Evolutionary conservation across 1,140 invertebrate species (phyloP).

Genomic region (Tachypleus tridentatus): DNA sequence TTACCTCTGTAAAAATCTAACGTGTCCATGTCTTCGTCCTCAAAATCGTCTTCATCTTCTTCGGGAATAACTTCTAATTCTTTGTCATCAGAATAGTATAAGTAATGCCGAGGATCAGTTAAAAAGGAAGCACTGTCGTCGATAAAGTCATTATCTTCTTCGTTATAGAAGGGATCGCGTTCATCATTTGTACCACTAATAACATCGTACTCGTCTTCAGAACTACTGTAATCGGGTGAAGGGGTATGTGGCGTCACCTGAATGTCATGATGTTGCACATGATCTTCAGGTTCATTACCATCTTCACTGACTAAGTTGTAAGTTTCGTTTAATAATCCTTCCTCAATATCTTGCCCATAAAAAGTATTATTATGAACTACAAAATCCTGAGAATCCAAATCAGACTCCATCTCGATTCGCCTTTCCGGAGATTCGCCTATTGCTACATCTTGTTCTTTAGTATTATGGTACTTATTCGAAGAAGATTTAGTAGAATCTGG

Average conservation of each 20-base stretch:
- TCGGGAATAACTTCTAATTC: slow-evolving; percentile 25
- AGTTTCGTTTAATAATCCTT: slow-evolving; percentile 15
- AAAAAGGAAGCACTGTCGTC: slow-evolving; percentile 16
- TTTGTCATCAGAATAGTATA: slow-evolving; percentile 19
- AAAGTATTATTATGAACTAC: slow-evolving; percentile 17
- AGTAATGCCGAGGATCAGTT: slow-evolving; percentile 14
- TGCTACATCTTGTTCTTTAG: no score
- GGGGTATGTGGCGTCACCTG: slow-evolving; percentile 13
- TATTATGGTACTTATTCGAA: no score
- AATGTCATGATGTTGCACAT: slow-evolving; percentile 6
- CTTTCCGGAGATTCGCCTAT: no score
- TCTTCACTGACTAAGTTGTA: slow-evolving; percentile 16
- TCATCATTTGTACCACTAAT: slow-evolving; percentile 5
- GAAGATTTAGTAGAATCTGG: no score
- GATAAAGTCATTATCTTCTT: slow-evolving; percentile 10
- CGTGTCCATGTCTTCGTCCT: slow-evolving; percentile 10
- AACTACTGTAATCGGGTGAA: slow-evolving; percentile 19
- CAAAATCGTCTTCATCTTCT: slow-evolving; percentile 22
- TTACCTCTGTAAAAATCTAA: no score
- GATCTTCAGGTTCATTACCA: not conserved
- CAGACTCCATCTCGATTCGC: no score
- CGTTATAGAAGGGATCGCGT: slow-evolving; percentile 3
- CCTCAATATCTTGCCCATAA: slow-evolving; percentile 11
- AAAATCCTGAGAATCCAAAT: slow-evolving; percentile 15
- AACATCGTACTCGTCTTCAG: slow-evolving; percentile 19